Conservation (phyloP, 2,113 vertebrate genomes). For the Smithornis capensis region DNA sequence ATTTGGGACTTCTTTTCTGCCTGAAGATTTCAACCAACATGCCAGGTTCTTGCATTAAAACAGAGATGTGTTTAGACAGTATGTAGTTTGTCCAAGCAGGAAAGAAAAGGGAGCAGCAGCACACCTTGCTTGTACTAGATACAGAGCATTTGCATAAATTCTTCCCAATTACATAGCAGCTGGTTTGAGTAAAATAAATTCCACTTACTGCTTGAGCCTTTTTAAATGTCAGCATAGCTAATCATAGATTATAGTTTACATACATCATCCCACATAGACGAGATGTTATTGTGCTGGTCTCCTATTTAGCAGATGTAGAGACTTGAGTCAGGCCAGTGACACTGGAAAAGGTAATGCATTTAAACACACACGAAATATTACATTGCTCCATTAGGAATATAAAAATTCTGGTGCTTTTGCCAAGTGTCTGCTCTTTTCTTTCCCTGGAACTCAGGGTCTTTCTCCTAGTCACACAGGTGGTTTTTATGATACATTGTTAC, state of each 20-base stretch:
- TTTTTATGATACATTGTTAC: conserved; percentile 12
- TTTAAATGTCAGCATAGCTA: conserved; percentile 39
- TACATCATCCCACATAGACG: background rate
- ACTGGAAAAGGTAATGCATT: background rate
- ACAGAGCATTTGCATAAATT: conserved; percentile 68
- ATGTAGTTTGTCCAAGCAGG: conserved; percentile 53
- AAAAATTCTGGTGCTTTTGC: background rate
- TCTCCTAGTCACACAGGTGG: background rate
- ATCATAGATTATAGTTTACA: conserved; percentile 13
- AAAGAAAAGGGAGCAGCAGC: conserved; percentile 50
- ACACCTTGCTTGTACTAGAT: conserved; percentile 57
- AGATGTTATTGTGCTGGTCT: background rate
- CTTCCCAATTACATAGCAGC: conserved; percentile 55
- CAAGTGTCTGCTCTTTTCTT: background rate
- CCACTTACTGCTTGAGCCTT: conserved; percentile 52
- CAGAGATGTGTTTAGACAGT: conserved; percentile 38
- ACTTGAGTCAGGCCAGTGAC: background rate
- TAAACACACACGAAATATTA: background rate
- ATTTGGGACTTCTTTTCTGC: background rate
- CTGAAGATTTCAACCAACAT: conserved; percentile 34
- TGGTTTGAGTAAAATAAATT: conserved; percentile 67
- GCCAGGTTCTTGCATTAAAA: conserved; percentile 49
- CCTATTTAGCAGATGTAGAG: background rate
- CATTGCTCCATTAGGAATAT: background rate
- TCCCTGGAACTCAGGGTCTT: background rate